Percentiles rank a stretch among this genome's conserved stretches.
Evolutionary conservation across 1,140 invertebrate species (phyloP).

Genomic region (Diorhabda sublineata): DNA sequence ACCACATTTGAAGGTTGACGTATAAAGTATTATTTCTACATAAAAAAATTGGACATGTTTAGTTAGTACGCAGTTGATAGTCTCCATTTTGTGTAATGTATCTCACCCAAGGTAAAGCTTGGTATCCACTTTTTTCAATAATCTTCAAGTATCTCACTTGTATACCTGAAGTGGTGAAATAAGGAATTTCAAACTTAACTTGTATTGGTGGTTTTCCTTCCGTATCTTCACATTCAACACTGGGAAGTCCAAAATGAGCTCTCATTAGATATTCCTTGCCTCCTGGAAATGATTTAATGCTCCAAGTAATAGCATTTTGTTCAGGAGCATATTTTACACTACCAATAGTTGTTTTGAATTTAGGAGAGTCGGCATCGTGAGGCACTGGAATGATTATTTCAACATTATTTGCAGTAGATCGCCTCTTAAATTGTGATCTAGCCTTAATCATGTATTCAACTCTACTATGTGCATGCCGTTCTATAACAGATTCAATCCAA

Average conservation of each 20-base stretch:
- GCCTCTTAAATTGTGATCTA: conserved; percentile 96
- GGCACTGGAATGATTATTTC: conserved; percentile 99
- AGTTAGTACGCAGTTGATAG: conserved; percentile 95
- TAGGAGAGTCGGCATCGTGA: conserved; percentile 95
- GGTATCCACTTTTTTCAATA: conserved; percentile 99
- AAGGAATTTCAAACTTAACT: conserved; percentile 99
- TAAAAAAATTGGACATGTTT: conserved; percentile 26
- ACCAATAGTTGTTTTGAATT: conserved; percentile 98
- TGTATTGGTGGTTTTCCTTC: conserved; percentile 98
- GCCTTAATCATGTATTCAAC: conserved; percentile 99
- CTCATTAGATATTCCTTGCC: conserved; percentile 99
- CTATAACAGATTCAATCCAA: conserved; percentile 99
- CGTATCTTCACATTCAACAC: conserved; percentile 89
- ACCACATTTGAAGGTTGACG: too few species aligned
- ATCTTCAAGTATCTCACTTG: conserved; percentile 98
- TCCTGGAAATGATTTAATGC: conserved; percentile 99
- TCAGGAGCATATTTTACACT: conserved; percentile 98
- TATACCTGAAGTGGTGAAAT: conserved; percentile 99
- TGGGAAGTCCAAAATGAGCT: conserved; percentile 98
- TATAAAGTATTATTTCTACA: too few species aligned
- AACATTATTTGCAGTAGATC: conserved; percentile 98
- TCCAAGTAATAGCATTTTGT: conserved; percentile 97
- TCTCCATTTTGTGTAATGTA: conserved; percentile 99
- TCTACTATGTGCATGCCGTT: conserved; percentile 94
- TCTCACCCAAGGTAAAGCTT: conserved; percentile 97